Evolutionary conservation across 2,797 vertebrate genomes (phyloP).

Genomic region (Falco columbarius): DNA sequence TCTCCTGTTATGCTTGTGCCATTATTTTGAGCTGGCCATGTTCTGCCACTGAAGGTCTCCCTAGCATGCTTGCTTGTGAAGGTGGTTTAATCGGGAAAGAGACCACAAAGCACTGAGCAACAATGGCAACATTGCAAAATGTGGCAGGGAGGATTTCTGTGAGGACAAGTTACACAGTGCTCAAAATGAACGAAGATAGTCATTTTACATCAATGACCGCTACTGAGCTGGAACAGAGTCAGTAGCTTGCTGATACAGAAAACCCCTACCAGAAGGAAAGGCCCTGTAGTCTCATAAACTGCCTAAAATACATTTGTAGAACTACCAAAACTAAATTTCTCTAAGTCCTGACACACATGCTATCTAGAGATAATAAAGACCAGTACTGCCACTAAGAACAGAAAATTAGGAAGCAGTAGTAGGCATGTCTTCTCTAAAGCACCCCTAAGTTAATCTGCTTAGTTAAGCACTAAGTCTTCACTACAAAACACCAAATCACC

Average conservation of each 20-base stretch:
- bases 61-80: background rate
- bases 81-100: background rate
- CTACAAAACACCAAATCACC: background rate
- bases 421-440: background rate
- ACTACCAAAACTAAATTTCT: background rate
- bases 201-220: background rate
- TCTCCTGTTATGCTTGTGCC: background rate
- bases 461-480: background rate
- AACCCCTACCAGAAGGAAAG: background rate
- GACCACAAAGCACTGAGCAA: background rate
- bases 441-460: background rate
- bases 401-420: background rate
- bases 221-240: background rate
- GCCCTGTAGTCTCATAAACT: background rate
- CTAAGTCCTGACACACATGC: background rate
- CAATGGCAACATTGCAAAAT: background rate
- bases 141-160: background rate
- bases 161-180: background rate
- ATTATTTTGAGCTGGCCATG: background rate
- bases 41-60: background rate
- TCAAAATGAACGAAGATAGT: background rate
- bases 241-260: background rate
- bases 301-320: background rate
- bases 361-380: background rate
- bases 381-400: background rate